phyloP scores from a whole-genome alignment of 2,113 vertebrate genomes.

The Rhizomys pruinosus region DNA sequence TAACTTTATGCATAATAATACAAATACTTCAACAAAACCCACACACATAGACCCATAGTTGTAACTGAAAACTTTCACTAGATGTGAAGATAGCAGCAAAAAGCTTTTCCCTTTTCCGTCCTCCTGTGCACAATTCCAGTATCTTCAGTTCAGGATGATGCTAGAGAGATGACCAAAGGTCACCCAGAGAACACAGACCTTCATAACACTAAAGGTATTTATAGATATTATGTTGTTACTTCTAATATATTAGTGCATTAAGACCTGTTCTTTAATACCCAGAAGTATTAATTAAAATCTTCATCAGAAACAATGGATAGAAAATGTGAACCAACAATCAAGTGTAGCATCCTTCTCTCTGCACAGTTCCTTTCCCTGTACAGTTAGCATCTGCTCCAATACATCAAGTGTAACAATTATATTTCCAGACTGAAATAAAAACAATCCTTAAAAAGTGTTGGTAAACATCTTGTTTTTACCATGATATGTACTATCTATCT shows the following conservation, averaged over 20 bases:
- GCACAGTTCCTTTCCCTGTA: background rate
- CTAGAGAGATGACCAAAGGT: background rate
- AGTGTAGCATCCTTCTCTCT: background rate
- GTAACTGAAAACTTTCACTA: background rate
- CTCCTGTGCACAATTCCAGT: background rate
- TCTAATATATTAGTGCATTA: background rate
- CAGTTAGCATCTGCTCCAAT: background rate
- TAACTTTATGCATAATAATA: background rate
- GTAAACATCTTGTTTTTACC: conserved; percentile 13
- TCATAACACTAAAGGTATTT: conserved; percentile 5
- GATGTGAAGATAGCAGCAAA: background rate
- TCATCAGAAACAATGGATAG: background rate
- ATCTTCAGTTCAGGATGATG: background rate
- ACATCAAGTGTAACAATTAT: background rate
- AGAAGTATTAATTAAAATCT: conserved; percentile 27
- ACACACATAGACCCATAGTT: background rate
- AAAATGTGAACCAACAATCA: background rate
- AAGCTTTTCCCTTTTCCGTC: background rate
- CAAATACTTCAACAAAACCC: conserved; percentile 3
- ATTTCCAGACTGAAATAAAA: background rate
- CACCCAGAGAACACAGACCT: background rate
- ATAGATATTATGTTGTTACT: background rate
- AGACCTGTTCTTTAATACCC: background rate
- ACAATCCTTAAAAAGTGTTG: background rate
- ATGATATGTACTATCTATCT: too few relatives aligned